Percentiles rank a stretch among this genome's conserved stretches.
phyloP scores from a whole-genome alignment of 2,113 vertebrate species.

The Bubo scandiacus region DNA sequence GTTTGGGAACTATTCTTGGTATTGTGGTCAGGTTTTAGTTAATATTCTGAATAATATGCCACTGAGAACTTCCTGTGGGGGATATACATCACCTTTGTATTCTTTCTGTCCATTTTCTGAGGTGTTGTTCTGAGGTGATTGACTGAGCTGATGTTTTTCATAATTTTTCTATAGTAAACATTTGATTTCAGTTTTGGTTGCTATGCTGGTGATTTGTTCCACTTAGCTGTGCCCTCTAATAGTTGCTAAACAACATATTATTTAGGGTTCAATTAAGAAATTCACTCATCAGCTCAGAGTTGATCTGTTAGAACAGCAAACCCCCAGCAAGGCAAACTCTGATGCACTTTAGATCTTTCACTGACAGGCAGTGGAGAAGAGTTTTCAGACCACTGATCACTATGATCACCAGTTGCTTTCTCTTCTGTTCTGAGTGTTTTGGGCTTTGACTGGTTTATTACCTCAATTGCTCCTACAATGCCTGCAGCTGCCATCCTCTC shows the following conservation, averaged over 20 bases:
- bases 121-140: not conserved
- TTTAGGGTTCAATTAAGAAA: not conserved
- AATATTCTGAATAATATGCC: not conserved
- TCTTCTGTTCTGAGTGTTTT: not conserved
- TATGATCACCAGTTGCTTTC: not conserved
- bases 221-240: not conserved
- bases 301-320: not conserved
- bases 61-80: not conserved
- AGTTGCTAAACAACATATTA: not conserved
- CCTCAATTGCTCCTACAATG: not conserved
- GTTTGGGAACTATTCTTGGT: not conserved
- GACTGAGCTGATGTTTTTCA: not conserved
- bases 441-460: not conserved
- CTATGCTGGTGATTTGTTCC: not conserved
- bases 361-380: not conserved
- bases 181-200: not conserved
- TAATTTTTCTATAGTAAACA: not conserved
- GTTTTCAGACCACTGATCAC: not conserved
- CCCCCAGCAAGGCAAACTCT: not conserved
- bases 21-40: not conserved
- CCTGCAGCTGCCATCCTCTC: not conserved
- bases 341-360: not conserved
- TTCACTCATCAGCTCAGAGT: not conserved
- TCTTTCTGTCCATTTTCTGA: not conserved
- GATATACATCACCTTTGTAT: not conserved